These are phyloP conservation scores for Platycnemis pennipes DNA, from an alignment of 2,888 invertebrate species.

Conservation along the genomic window DNA sequence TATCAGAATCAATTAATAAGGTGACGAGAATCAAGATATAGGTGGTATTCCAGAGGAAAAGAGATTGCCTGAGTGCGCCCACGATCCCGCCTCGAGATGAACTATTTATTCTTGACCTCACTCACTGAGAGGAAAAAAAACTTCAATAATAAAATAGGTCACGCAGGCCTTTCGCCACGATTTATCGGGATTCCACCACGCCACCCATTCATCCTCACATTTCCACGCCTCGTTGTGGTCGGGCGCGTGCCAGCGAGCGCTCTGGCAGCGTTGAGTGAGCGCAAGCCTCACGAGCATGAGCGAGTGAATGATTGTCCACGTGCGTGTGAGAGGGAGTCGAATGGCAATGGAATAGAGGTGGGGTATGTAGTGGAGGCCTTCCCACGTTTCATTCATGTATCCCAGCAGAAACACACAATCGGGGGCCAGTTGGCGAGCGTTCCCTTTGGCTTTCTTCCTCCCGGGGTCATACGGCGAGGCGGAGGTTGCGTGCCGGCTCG, in stretches of 20 bases:
- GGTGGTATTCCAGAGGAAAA: no score
- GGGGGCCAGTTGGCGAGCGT: background rate
- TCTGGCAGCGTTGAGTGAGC: background rate
- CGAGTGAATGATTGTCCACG: background rate
- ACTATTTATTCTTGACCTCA: background rate
- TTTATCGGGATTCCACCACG: conserved; percentile 1
- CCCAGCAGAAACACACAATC: background rate
- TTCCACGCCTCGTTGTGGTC: background rate
- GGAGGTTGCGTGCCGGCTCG: background rate
- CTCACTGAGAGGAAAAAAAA: background rate
- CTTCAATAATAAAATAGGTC: background rate
- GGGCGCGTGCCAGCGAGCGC: background rate
- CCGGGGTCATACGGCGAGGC: background rate
- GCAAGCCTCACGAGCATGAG: background rate
- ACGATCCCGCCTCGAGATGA: background rate
- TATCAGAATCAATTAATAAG: no score
- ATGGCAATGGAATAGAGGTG: background rate
- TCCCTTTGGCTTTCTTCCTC: background rate
- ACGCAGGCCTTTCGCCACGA: background rate
- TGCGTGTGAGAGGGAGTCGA: background rate
- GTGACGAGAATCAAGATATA: no score
- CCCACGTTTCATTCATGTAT: conserved; percentile 15
- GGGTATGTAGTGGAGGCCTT: background rate
- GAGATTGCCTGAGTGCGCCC: no score
- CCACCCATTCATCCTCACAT: background rate